A percentile compares a stretch with the other conserved stretches of the same genome.
Evolutionary conservation across 1,140 invertebrate species (phyloP).

Genomic region (Drosophila willistoni): DNA sequence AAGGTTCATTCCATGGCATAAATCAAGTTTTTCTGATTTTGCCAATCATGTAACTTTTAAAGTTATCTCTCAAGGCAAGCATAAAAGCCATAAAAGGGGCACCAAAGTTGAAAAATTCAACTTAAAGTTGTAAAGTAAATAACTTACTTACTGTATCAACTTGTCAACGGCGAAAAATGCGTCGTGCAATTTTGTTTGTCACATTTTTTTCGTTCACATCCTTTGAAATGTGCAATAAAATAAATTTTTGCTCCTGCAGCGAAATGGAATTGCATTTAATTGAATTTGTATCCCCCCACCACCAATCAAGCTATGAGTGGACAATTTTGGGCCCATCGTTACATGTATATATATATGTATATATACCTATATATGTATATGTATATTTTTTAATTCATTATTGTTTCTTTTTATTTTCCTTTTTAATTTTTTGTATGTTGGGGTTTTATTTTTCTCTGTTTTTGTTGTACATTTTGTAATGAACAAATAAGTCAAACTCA

Average conservation of each 20-base stretch:
- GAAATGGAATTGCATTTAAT: slow-evolving; percentile 3
- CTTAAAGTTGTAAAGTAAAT: background rate
- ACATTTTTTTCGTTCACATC: background rate
- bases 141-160: background rate
- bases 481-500: slow-evolving; percentile 15
- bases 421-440: background rate
- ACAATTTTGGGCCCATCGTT: background rate
- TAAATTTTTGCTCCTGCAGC: background rate
- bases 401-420: background rate
- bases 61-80: slow-evolving; percentile 6
- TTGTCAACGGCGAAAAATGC: slow-evolving; percentile 1
- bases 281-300: background rate
- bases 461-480: background rate
- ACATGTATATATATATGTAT: background rate
- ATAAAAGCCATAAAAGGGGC: background rate
- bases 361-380: background rate
- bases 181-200: slow-evolving; percentile 4
- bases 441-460: no score
- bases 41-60: slow-evolving; percentile 11
- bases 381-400: background rate
- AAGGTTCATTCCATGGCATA: slow-evolving; percentile 7
- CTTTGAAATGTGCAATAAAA: slow-evolving; percentile 4
- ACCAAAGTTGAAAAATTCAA: background rate
- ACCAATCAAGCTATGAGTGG: background rate
- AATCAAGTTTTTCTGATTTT: slow-evolving; percentile 4